Percentiles rank a stretch among this genome's conserved stretches.
phyloP scores from a whole-genome alignment of 2,797 vertebrate genomes.

The Ficedula albicollis region DNA sequence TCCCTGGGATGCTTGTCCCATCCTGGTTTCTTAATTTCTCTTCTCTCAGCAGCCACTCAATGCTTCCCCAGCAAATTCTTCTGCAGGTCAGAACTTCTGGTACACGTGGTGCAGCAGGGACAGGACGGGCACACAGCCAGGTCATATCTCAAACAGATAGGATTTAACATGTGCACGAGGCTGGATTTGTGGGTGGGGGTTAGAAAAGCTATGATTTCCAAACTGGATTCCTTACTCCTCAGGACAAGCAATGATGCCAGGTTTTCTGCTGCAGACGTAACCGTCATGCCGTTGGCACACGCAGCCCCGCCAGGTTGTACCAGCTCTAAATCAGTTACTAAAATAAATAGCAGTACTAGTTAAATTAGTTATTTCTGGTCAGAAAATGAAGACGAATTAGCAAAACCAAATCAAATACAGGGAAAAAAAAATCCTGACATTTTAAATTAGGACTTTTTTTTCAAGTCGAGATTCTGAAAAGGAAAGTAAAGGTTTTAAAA shows the following conservation, averaged over 20 bases:
- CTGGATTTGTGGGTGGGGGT: background rate
- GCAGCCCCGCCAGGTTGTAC: slow-evolving; percentile 39
- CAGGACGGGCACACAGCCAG: slow-evolving; percentile 9
- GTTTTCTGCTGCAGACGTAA: slow-evolving; percentile 39
- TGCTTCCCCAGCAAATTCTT: background rate
- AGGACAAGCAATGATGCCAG: slow-evolving; percentile 48
- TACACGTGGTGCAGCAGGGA: background rate
- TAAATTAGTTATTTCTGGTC: slow-evolving; percentile 59
- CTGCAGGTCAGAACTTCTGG: background rate
- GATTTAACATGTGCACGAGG: background rate
- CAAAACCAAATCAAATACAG: slow-evolving; percentile 25
- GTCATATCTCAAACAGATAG: background rate
- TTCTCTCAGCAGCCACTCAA: background rate
- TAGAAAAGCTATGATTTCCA: background rate
- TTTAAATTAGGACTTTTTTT: slow-evolving; percentile 44
- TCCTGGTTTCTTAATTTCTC: background rate
- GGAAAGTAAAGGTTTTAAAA: slow-evolving; percentile 42
- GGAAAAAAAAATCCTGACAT: background rate
- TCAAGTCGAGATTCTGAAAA: slow-evolving; percentile 18
- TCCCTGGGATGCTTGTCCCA: fast-evolving
- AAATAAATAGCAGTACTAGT: slow-evolving; percentile 56
- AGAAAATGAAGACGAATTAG: slow-evolving; percentile 40
- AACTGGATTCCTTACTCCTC: slow-evolving; percentile 20
- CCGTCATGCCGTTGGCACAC: background rate
- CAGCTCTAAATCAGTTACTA: slow-evolving; percentile 44